Percentiles rank a stretch among this genome's conserved stretches.
These are phyloP conservation scores for Auanema sp. DNA, from an alignment of 2,888 invertebrate species.

Conservation along the genomic window DNA sequence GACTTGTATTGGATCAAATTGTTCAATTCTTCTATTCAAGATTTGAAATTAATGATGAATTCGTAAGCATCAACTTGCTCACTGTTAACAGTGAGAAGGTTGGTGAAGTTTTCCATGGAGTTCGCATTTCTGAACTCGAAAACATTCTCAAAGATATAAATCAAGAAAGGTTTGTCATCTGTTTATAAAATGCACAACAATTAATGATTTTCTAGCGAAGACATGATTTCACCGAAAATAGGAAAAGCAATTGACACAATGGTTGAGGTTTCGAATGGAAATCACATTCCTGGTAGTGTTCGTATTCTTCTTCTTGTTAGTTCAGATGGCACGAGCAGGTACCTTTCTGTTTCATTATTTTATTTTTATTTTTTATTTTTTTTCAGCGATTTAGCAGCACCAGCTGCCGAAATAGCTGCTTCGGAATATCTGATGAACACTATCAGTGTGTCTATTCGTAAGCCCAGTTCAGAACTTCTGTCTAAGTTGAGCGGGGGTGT, in stretches of 20 bases:
- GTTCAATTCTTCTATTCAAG: constrained; percentile 43
- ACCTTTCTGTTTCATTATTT: not conserved
- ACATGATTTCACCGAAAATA: constrained; percentile 48
- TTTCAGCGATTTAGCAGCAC: constrained; percentile 40
- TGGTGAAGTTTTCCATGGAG: constrained; percentile 18
- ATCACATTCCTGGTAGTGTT: constrained; percentile 46
- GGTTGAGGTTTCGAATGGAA: constrained; percentile 43
- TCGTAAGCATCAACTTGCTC: constrained; percentile 47
- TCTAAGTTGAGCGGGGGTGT: constrained; percentile 40
- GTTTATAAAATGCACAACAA: not conserved
- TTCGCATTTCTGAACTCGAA: constrained; percentile 28
- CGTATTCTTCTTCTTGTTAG: constrained; percentile 50
- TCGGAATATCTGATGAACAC: constrained; percentile 47
- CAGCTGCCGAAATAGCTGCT: constrained; percentile 45
- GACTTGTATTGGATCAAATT: constrained; percentile 39
- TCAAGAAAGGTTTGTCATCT: constrained; percentile 12
- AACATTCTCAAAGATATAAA: constrained; percentile 15
- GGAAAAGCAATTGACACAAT: constrained; percentile 52
- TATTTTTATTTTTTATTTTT: not conserved
- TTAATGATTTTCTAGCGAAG: constrained; percentile 32
- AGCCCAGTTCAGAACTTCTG: constrained; percentile 45
- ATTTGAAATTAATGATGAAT: constrained; percentile 35
- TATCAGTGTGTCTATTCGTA: constrained; percentile 48
- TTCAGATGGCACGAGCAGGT: constrained; percentile 54
- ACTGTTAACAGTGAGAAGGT: constrained; percentile 53